phyloP scores from a whole-genome alignment of 64 coral and sea anemone species.

The Pocillopora damicornis region DNA sequence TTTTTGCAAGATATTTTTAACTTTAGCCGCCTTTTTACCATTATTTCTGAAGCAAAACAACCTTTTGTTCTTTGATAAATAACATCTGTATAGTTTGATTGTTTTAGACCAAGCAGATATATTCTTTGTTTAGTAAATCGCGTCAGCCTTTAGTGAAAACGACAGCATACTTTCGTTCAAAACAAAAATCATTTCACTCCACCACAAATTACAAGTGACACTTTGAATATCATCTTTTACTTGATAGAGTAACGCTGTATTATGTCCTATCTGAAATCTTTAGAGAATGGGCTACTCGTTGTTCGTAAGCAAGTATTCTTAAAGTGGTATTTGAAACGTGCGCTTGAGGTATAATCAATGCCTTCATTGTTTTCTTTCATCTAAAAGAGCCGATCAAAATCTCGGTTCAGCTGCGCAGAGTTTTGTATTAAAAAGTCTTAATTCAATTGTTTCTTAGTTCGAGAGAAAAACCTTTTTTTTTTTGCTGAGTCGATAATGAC shows the following conservation, averaged over 20 bases:
- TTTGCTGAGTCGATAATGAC: too few relatives aligned
- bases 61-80: background rate
- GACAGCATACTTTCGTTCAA: background rate
- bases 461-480: too few relatives aligned
- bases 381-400: too few relatives aligned
- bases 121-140: background rate
- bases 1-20: background rate
- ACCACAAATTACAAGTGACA: background rate
- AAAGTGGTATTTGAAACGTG: too few relatives aligned
- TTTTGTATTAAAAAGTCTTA: too few relatives aligned
- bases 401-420: too few relatives aligned
- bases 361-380: too few relatives aligned
- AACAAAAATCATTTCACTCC: background rate
- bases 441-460: too few relatives aligned
- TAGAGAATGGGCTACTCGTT: too few relatives aligned
- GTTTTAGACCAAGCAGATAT: background rate
- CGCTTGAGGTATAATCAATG: too few relatives aligned
- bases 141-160: background rate
- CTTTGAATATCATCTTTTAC: background rate
- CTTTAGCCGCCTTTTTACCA: background rate
- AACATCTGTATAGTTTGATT: slow-evolving; percentile 6
- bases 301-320: too few relatives aligned
- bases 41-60: slow-evolving; percentile 5
- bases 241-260: background rate
- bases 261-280: background rate